Percentiles rank a stretch among this genome's conserved stretches.
phyloP scores from a whole-genome alignment of 2,113 vertebrate species.

The Lophius piscatorius region DNA sequence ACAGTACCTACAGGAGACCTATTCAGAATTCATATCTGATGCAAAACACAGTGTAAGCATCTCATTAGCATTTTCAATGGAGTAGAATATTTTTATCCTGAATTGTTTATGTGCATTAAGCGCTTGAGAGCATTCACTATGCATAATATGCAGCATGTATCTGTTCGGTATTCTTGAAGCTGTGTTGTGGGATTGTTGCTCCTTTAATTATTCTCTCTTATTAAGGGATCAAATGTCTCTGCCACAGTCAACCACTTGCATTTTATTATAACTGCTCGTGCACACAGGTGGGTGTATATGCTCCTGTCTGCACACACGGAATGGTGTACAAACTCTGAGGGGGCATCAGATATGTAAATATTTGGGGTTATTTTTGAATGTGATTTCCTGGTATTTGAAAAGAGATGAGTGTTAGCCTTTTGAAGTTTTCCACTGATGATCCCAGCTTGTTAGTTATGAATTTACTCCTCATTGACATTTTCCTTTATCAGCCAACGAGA shows the following conservation, averaged over 20 bases:
- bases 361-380: neutral
- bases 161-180: conserved; percentile 75
- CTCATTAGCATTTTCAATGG: conserved; percentile 49
- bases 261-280: conserved; percentile 68
- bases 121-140: conserved; percentile 41
- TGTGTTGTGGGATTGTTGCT: conserved; percentile 77
- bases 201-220: conserved; percentile 85
- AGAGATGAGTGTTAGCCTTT: conserved; percentile 29
- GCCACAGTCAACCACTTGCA: conserved; percentile 70
- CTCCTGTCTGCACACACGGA: conserved; percentile 6
- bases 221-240: conserved; percentile 83
- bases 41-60: conserved; percentile 11
- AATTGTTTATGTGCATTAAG: conserved; percentile 37
- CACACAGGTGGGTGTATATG: conserved; percentile 9
- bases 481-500: conserved; percentile 39
- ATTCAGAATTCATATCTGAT: conserved; percentile 22
- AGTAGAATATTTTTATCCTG: conserved; percentile 23
- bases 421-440: conserved; percentile 35
- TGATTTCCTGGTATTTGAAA: conserved; percentile 46
- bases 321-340: conserved; percentile 11
- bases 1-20: neutral
- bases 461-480: conserved; percentile 36
- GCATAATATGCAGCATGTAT: conserved; percentile 38
- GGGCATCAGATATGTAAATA: too few species aligned
- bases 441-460: conserved; percentile 37